Conservation (phyloP, 2,888 invertebrate genomes). For the Caradrina clavipalpis region DNA sequence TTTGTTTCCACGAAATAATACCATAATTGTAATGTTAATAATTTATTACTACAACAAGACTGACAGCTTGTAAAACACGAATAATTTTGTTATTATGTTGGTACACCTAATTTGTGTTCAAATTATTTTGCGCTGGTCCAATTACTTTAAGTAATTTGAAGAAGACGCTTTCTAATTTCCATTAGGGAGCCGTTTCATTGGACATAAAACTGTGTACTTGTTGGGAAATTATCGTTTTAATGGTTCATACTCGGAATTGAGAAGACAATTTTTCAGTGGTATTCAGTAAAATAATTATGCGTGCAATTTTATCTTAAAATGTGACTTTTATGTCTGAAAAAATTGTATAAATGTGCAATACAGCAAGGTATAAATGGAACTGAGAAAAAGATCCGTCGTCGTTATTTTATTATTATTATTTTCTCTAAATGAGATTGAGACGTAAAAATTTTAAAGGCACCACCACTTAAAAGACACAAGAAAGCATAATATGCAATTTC, state of each 20-base stretch:
- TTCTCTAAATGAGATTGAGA: background rate
- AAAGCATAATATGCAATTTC: too few species aligned
- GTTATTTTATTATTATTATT: background rate
- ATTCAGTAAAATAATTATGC: background rate
- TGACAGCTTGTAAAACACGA: slow-evolving; percentile 45
- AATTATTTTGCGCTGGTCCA: slow-evolving; percentile 54
- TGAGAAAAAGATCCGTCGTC: background rate
- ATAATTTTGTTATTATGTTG: slow-evolving; percentile 46
- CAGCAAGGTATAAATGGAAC: background rate
- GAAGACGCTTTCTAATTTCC: slow-evolving; percentile 62
- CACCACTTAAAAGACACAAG: too few species aligned
- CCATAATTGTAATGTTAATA: slow-evolving; percentile 41
- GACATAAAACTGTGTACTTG: slow-evolving; percentile 45
- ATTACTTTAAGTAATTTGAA: slow-evolving; percentile 59
- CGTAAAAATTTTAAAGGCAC: background rate
- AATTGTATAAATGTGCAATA: background rate
- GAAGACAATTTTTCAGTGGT: background rate
- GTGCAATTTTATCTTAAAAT: slow-evolving; percentile 2
- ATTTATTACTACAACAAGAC: slow-evolving; percentile 39
- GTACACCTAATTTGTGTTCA: slow-evolving; percentile 58
- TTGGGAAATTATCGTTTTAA: slow-evolving; percentile 49
- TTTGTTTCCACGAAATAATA: background rate
- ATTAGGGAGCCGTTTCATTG: slow-evolving; percentile 55
- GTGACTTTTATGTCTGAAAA: background rate
- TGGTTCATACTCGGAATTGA: slow-evolving; percentile 23